Percentiles rank a stretch among this genome's conserved stretches.
Evolutionary conservation across 1,140 invertebrate genomes (phyloP).

Genomic region (Venturia canescens): DNA sequence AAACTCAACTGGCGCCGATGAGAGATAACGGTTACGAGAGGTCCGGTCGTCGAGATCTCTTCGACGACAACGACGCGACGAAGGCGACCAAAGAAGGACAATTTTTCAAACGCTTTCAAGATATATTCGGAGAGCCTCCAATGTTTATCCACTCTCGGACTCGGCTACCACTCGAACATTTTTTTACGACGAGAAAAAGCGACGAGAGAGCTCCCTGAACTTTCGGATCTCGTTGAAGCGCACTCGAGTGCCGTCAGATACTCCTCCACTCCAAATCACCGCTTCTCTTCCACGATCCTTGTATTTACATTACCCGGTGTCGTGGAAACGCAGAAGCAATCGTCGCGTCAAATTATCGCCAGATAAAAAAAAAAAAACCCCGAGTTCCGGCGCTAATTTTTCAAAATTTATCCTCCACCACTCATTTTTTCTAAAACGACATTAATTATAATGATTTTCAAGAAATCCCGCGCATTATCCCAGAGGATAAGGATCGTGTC

Average conservation of each 20-base stretch:
- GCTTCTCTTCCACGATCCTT: not conserved
- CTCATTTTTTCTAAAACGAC: not conserved
- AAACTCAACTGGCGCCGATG: slow-evolving; percentile 44
- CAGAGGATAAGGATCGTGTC: not conserved
- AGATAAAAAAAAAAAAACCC: too few relatives aligned
- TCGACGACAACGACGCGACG: not conserved
- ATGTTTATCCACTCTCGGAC: slow-evolving; percentile 21
- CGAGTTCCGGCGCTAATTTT: not conserved
- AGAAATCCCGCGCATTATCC: not conserved
- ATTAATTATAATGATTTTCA: not conserved
- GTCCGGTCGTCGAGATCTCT: slow-evolving; percentile 13
- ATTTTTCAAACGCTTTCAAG: slow-evolving; percentile 17
- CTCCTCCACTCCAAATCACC: not conserved
- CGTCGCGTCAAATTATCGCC: too few relatives aligned
- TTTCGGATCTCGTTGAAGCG: not conserved
- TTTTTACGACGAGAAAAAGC: slow-evolving; percentile 9
- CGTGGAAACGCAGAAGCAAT: not conserved
- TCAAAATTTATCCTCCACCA: not conserved
- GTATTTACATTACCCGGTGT: not conserved
- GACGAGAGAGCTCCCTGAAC: not conserved
- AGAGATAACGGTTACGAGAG: slow-evolving; percentile 39
- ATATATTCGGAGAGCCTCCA: not conserved
- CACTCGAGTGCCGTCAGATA: not conserved
- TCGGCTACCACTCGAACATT: not conserved
- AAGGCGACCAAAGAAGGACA: not conserved